Evolutionary conservation across 2,797 vertebrate genomes (phyloP), one percentile per base, ranked within the genome.

Genomic region (Pseudochirops cupreus): DNA sequence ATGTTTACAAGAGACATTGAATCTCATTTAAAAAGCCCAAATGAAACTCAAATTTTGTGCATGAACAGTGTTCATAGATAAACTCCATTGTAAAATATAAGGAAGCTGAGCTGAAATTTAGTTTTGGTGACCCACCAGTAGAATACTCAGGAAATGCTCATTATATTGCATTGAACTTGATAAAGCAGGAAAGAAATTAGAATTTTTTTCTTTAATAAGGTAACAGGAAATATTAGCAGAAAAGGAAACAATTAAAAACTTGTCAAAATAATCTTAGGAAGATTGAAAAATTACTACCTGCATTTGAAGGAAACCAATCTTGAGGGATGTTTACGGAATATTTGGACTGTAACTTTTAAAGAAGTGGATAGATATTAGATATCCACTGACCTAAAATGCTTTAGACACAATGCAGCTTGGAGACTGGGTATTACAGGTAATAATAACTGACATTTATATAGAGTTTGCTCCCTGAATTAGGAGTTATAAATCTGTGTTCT

Each of bases 1-100:
- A 54, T 26, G 93, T 50, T 67, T 46, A n/a, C 91, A 89, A 91
- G 74, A 2, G 4, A 50, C 1, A 10, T 4, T 74, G 56, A 92
- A 94, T 82, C 54, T 94, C 94, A 96, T 74, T 92, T 50, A 56
- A 62, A 91, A 96, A 55, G 50, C 26, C 54, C 50, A 95, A 56
- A 89, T 89, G 28, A 74, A 29, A 58, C 39, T 95, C 52, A 55
- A n/a, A 91, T 91, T 29, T 55, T 33, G 7, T 16, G 90, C 53
- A 54, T 54, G 54, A 46, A 46, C 46, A 50, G 21, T 26, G 1
- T 50, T 87, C 39, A 24, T 50, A 11, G 21, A 46, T 26, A 87
- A 50, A 26, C 46, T 6, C 39, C 21, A 26, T 24, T 26, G 21
- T 26, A 11, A 62, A 87, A 87, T 87, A 87, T 1, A 50, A 26